These are phyloP conservation scores for Lysandra bellargus DNA, from an alignment of 2,888 invertebrate species.

Conservation along the genomic window DNA sequence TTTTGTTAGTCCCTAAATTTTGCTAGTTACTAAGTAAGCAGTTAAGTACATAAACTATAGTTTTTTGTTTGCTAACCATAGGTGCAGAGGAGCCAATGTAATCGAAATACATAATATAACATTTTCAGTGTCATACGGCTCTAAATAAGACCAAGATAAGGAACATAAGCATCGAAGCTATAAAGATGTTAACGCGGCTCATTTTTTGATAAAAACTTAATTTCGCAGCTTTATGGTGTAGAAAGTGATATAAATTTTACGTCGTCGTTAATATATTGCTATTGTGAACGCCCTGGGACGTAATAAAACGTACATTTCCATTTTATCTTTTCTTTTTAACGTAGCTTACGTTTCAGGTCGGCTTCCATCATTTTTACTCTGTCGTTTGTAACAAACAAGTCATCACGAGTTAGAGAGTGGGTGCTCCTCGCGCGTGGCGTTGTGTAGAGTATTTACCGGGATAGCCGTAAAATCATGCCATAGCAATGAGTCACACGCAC, in stretches of 20 bases:
- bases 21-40: too few species aligned
- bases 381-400: neutral
- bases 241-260: constrained; percentile 31
- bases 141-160: neutral
- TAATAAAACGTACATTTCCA: constrained; percentile 13
- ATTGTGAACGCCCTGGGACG: constrained; percentile 19
- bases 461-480: too few species aligned
- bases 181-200: constrained; percentile 9
- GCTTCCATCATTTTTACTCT: neutral
- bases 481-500: too few species aligned
- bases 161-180: neutral
- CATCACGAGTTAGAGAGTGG: neutral
- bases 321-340: constrained; percentile 19
- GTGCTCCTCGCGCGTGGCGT: too few species aligned
- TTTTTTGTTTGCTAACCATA: neutral
- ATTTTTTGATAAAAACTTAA: constrained; percentile 30
- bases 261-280: constrained; percentile 24
- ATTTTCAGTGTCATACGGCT: neutral
- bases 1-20: too few species aligned
- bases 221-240: constrained; percentile 26
- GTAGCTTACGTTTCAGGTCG: neutral
- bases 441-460: too few species aligned
- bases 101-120: neutral
- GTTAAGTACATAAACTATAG: neutral
- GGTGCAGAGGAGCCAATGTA: neutral